Conservation (phyloP, 2,888 invertebrate genomes). For the Crocallis elinguaria region DNA sequence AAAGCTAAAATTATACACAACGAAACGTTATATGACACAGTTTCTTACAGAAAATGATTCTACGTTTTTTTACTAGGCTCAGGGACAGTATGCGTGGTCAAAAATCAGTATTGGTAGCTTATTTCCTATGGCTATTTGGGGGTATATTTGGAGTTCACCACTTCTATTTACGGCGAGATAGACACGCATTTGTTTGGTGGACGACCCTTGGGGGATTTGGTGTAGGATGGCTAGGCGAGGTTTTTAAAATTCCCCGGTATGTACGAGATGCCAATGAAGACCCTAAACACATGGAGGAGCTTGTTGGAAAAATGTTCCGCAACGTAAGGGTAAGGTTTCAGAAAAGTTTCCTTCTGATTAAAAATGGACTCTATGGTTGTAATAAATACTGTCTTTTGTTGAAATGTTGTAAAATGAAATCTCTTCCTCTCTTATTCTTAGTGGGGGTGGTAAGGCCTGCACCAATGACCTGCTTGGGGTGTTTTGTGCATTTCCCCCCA, state of each 20-base stretch:
- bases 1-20: too few species aligned
- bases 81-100: slow-evolving; percentile 46
- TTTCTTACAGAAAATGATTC: slow-evolving; percentile 39
- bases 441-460: too few species aligned
- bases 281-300: slow-evolving; percentile 86
- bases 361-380: too few species aligned
- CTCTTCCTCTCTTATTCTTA: neutral
- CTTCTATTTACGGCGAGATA: slow-evolving; percentile 94
- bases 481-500: too few species aligned
- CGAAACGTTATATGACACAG: slow-evolving; percentile 11
- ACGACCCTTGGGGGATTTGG: slow-evolving; percentile 95
- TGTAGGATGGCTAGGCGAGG: slow-evolving; percentile 94
- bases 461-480: too few species aligned
- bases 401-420: slow-evolving; percentile 1
- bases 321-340: slow-evolving; percentile 86
- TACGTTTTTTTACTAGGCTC: too few species aligned
- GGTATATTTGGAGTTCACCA: slow-evolving; percentile 96
- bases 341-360: slow-evolving; percentile 11
- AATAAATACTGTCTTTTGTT: neutral
- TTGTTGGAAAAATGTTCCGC: slow-evolving; percentile 85
- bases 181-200: slow-evolving; percentile 96
- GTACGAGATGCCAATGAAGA: slow-evolving; percentile 93
- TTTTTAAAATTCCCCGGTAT: slow-evolving; percentile 93
- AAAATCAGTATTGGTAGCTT: slow-evolving; percentile 89
- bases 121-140: slow-evolving; percentile 94